Evolutionary conservation across 2,113 vertebrate genomes (phyloP), one percentile per base, ranked within the genome.

Genomic region (Zeus faber): DNA sequence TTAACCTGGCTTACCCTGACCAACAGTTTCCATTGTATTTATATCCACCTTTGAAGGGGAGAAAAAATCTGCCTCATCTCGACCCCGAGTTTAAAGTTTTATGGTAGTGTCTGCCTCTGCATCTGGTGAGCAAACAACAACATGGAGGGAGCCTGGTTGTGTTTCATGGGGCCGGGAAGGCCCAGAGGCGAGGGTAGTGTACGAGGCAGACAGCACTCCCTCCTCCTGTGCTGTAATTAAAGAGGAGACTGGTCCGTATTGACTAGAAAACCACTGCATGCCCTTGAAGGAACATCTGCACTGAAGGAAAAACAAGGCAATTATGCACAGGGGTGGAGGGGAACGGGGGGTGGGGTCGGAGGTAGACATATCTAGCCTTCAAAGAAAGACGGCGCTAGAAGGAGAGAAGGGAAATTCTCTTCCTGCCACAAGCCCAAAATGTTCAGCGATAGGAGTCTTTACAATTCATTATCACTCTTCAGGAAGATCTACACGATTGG

Each of bases 231-330:
- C 79, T 79, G 82, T 91, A 90, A 91, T 90, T 90, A 89, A 85
- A 89, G 88, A 85, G 84, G 74, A 83, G 72, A 79, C 70, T 54
- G 39, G 77, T 81, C 83, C 58, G 77, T 85, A 85, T 85, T 87
- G 86, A 89, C 85, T 80, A 81, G 71, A 80, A 89, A 88, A 88
- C 86, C 81, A 72, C 87, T 81, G 76, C 68, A 75, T 83, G 83
- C 85, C 83, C 86, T 88, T 87, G 81, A 88, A 89, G 83, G 82
- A 88, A 89, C 87, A 89, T 88, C 88, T 88, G 86, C 74, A 79
- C 70, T 69, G 55, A 76, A 84, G 79, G 80, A 87, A 91, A 91
- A 91, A 89, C 87, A 90, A 88, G 85, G 77, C 88, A 91, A 89
- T 91, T 89, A 89, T 83, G 77, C 74, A 65, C 56, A 75, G 50